Percentiles rank a stretch among this genome's conserved stretches.
Evolutionary conservation across 2,113 vertebrate genomes (phyloP).

Genomic region (Lucifuga dentata): DNA sequence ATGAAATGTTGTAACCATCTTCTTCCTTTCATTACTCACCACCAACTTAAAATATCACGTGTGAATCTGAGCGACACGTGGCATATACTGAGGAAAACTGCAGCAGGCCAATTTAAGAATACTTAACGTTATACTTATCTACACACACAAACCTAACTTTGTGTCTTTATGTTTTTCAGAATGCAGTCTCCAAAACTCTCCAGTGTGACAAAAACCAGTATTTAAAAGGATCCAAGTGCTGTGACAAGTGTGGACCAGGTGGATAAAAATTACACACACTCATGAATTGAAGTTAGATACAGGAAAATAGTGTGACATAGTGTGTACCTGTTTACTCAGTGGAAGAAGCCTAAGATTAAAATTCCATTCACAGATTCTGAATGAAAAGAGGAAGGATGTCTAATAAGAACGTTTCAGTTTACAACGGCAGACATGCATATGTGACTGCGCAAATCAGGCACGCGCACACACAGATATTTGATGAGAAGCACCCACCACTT

Average conservation of each 20-base stretch:
- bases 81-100: neutral
- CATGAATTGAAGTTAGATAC: neutral
- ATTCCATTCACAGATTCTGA: slow-evolving; percentile 44
- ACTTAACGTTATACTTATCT: neutral
- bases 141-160: neutral
- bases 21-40: slow-evolving; percentile 64
- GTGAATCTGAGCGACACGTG: slow-evolving; percentile 14
- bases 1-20: slow-evolving; percentile 51
- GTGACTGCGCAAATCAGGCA: neutral
- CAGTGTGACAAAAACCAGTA: slow-evolving; percentile 73
- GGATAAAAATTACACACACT: slow-evolving; percentile 5
- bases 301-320: neutral
- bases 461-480: slow-evolving; percentile 12
- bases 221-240: slow-evolving; percentile 68
- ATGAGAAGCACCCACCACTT: neutral
- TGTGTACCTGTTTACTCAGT: slow-evolving; percentile 21
- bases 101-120: too few relatives aligned
- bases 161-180: slow-evolving; percentile 59
- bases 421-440: slow-evolving; percentile 12
- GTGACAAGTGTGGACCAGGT: slow-evolving; percentile 80
- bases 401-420: slow-evolving; percentile 45
- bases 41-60: slow-evolving; percentile 40
- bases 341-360: slow-evolving; percentile 21
- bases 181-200: slow-evolving; percentile 54
- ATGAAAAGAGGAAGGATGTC: slow-evolving; percentile 54